Conservation (phyloP, 2,888 invertebrate species). For the Carabus problematicus region DNA sequence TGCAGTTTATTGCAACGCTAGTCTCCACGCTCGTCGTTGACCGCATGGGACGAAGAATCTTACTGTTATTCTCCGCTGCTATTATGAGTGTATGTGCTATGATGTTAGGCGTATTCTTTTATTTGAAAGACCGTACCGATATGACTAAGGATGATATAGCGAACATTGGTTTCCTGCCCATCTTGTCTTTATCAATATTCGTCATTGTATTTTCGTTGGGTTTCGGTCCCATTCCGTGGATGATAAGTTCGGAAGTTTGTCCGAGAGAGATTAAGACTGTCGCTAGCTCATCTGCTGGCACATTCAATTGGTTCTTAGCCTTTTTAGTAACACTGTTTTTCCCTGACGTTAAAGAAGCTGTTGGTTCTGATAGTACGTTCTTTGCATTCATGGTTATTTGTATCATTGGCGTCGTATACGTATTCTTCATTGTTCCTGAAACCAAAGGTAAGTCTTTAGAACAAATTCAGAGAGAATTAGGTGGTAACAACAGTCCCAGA, state of each 20-base stretch:
- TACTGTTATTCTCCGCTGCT: constrained; percentile 74
- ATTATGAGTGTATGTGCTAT: constrained; percentile 75
- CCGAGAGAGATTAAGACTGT: constrained; percentile 79
- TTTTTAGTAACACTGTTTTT: constrained; percentile 83
- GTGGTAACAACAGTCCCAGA: constrained; percentile 48
- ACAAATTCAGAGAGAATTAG: constrained; percentile 67
- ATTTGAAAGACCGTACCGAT: constrained; percentile 56
- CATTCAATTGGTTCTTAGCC: constrained; percentile 82
- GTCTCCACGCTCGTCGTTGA: constrained; percentile 81
- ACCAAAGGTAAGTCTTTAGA: constrained; percentile 75
- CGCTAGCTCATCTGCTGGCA: constrained; percentile 78
- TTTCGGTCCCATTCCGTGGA: constrained; percentile 88
- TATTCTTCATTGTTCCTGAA: constrained; percentile 71
- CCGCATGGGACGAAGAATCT: constrained; percentile 76
- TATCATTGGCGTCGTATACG: constrained; percentile 70
- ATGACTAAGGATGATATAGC: constrained; percentile 59
- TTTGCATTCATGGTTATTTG: constrained; percentile 78
- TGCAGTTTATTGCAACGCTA: constrained; percentile 81
- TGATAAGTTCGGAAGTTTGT: constrained; percentile 84
- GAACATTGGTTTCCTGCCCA: constrained; percentile 75
- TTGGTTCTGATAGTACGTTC: constrained; percentile 72
- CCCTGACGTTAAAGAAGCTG: constrained; percentile 62
- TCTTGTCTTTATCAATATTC: constrained; percentile 76
- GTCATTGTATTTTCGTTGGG: constrained; percentile 83
- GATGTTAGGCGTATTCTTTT: constrained; percentile 77